Percentiles rank a stretch among this genome's conserved stretches.
Conservation (phyloP, 1,140 invertebrate genomes). For the Cylas formicarius region DNA sequence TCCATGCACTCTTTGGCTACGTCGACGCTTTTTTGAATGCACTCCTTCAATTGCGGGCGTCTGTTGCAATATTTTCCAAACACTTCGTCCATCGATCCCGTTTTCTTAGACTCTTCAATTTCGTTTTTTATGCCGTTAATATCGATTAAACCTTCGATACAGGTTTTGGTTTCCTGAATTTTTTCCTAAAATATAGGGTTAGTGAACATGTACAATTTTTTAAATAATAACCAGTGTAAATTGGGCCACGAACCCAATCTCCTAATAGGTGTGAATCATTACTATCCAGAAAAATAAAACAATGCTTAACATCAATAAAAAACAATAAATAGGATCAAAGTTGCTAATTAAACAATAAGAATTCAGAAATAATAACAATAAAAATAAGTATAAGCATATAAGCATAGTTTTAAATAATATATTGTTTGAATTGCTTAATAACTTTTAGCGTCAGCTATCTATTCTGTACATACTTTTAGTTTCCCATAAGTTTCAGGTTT, state of each 20-base stretch:
- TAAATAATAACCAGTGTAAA: no score
- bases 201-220: no score
- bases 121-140: slow-evolving; percentile 46
- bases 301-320: not conserved
- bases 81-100: slow-evolving; percentile 52
- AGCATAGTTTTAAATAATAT: not conserved
- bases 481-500: slow-evolving; percentile 24
- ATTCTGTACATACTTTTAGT: slow-evolving; percentile 26
- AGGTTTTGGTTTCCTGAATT: slow-evolving; percentile 27
- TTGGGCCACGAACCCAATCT: no score
- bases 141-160: slow-evolving; percentile 25
- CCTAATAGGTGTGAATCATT: no score
- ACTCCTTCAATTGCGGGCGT: slow-evolving; percentile 49
- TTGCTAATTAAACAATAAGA: not conserved
- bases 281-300: not conserved
- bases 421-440: no score
- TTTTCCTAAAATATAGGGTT: slow-evolving; percentile 31
- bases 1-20: slow-evolving; percentile 57
- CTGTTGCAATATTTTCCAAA: slow-evolving; percentile 65
- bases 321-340: not conserved
- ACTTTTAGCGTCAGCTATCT: no score
- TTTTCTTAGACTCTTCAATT: slow-evolving; percentile 50
- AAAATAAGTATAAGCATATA: not conserved
- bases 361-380: not conserved
- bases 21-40: slow-evolving; percentile 53